Evolutionary conservation across 2,888 invertebrate species (phyloP).

Genomic region (Metallyticus violacea): DNA sequence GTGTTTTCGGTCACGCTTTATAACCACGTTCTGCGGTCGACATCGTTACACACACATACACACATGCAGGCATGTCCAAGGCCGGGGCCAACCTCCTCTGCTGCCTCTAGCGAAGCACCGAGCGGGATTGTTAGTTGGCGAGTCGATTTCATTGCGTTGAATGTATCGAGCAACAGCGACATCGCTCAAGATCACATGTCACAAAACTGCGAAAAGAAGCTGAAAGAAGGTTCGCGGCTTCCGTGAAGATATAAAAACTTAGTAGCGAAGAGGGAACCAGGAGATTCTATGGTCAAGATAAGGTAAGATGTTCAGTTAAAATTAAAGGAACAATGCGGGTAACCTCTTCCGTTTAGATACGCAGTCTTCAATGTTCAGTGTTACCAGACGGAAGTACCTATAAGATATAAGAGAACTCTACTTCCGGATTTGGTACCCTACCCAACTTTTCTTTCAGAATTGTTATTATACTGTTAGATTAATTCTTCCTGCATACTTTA

Average conservation of each 20-base stretch:
- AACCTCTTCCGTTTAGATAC: too few relatives aligned
- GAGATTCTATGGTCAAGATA: background rate
- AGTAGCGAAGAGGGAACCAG: background rate
- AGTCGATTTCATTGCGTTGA: background rate
- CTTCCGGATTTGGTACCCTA: too few relatives aligned
- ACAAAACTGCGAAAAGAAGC: background rate
- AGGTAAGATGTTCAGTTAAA: background rate
- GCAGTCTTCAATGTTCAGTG: background rate
- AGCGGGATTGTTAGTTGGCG: background rate
- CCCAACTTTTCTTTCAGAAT: too few relatives aligned
- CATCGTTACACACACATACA: background rate
- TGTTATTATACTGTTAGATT: too few relatives aligned
- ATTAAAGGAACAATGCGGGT: background rate
- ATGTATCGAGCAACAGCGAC: background rate
- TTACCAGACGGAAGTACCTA: background rate
- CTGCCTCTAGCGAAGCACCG: background rate
- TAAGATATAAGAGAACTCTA: background rate
- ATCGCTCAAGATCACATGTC: background rate
- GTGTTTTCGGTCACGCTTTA: background rate
- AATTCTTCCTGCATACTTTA: too few relatives aligned
- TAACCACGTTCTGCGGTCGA: background rate
- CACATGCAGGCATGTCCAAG: background rate
- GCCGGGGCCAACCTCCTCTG: background rate
- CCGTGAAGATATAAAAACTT: background rate
- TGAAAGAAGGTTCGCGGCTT: background rate